A percentile compares a stretch with the other conserved stretches of the same genome.
These are phyloP conservation scores for Nesospiza acunhae DNA, from an alignment of 2,113 vertebrate species.

Conservation along the genomic window DNA sequence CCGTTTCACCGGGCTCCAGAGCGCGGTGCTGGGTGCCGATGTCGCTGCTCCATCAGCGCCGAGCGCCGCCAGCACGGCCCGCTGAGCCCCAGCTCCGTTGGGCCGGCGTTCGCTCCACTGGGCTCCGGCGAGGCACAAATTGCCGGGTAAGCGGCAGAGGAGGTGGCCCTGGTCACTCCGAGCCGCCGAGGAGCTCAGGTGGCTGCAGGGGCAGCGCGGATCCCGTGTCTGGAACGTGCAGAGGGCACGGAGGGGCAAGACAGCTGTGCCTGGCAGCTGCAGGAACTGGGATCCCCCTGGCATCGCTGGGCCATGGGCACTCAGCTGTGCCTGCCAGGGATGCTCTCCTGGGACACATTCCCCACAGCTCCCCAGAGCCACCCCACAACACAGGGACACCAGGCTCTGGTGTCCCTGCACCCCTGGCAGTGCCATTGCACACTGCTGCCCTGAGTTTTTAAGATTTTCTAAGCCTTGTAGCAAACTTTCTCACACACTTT, in stretches of 20 bases:
- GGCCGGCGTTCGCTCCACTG: background rate
- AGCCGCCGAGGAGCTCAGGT: background rate
- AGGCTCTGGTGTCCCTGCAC: background rate
- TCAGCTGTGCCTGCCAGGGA: background rate
- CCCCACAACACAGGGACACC: too few relatives aligned
- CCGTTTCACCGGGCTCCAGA: background rate
- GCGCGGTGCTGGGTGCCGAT: background rate
- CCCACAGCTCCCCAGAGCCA: background rate
- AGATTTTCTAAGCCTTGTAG: too few relatives aligned
- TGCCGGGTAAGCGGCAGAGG: background rate
- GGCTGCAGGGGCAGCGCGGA: background rate
- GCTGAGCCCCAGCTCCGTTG: background rate
- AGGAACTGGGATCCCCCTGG: background rate
- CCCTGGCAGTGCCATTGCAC: rapidly evolving
- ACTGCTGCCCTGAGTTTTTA: too few relatives aligned
- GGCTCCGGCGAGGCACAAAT: background rate
- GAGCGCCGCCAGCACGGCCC: background rate
- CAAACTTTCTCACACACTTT: too few relatives aligned
- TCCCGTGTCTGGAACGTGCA: rapidly evolving
- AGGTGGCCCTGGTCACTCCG: background rate
- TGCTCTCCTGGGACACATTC: background rate
- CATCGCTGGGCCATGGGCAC: background rate
- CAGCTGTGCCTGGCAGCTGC: background rate
- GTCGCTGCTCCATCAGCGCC: background rate
- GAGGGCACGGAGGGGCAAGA: too few relatives aligned